These are phyloP conservation scores for Tachyglossus aculeatus DNA, from an alignment of 2,797 vertebrate species.

Conservation along the genomic window DNA sequence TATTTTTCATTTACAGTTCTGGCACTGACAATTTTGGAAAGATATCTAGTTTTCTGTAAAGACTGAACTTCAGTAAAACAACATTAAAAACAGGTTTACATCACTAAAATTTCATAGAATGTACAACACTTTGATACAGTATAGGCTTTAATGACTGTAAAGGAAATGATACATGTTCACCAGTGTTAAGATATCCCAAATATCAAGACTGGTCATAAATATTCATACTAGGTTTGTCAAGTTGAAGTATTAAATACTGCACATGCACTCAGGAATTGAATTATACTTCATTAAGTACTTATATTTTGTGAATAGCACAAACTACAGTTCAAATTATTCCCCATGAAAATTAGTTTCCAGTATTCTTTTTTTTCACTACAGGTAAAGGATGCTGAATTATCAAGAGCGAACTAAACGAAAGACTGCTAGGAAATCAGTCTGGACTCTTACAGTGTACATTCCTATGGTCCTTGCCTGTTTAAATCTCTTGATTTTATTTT, in stretches of 20 bases:
- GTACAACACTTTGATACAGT: conserved; percentile 80
- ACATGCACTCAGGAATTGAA: conserved; percentile 46
- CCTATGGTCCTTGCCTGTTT: conserved; percentile 31
- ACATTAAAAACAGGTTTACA: conserved; percentile 86
- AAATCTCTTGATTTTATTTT: conserved; percentile 28
- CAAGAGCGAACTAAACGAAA: conserved; percentile 32
- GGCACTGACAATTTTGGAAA: conserved; percentile 79
- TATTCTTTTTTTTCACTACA: conserved; percentile 42
- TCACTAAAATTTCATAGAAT: conserved; percentile 82
- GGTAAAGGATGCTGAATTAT: conserved; percentile 31
- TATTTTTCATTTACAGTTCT: conserved; percentile 78
- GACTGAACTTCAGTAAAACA: conserved; percentile 89
- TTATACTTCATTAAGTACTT: conserved; percentile 33
- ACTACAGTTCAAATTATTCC: conserved; percentile 41
- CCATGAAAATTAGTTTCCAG: conserved; percentile 19
- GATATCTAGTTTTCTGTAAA: conserved; percentile 86
- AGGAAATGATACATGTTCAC: conserved; percentile 74
- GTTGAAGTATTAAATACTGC: conserved; percentile 46
- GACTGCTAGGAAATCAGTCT: conserved; percentile 12
- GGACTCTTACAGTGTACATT: conserved; percentile 41
- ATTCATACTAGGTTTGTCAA: conserved; percentile 48
- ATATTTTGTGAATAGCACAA: conserved; percentile 20
- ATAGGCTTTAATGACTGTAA: conserved; percentile 76
- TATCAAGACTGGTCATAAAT: conserved; percentile 49
- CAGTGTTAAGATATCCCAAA: conserved; percentile 64